Conservation (phyloP, 2,888 invertebrate genomes). For the Alloplasta piceator region DNA sequence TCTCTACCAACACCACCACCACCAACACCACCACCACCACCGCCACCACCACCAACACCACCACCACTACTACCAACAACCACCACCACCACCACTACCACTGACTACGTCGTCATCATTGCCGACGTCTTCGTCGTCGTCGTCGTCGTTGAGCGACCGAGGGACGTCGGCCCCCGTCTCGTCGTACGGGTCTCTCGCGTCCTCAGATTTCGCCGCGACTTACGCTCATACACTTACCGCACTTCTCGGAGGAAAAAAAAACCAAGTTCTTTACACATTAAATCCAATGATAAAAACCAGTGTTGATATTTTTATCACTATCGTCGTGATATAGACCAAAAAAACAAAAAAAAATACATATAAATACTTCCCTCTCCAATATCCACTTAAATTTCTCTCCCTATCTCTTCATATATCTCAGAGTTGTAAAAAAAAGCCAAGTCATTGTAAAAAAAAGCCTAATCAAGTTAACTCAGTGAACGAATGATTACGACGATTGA, state of each 20-base stretch:
- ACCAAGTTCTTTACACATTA: constrained; percentile 2
- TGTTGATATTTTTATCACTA: not conserved
- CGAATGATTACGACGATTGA: not conserved
- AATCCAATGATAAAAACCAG: not conserved
- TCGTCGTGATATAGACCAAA: not conserved
- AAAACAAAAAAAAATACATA: constrained; percentile 3
- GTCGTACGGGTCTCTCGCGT: constrained; percentile 50
- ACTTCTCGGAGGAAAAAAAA: not conserved
- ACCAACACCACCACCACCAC: constrained; percentile 32
- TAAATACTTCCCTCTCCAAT: constrained; percentile 3
- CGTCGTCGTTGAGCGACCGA: constrained; percentile 67
- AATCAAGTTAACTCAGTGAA: too few species aligned
- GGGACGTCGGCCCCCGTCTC: constrained; percentile 55
- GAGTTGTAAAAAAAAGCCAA: constrained; percentile 15
- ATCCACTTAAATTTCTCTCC: constrained; percentile 6
- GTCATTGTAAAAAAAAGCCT: too few species aligned
- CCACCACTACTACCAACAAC: constrained; percentile 30
- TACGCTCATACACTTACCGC: constrained; percentile 1
- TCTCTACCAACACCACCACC: constrained; percentile 44
- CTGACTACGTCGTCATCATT: constrained; percentile 1
- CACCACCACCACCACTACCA: constrained; percentile 33
- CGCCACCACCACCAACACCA: constrained; percentile 28
- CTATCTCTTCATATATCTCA: not conserved
- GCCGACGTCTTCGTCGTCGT: constrained; percentile 67
- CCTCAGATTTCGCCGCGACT: constrained; percentile 54